Conservation (phyloP, 2,797 vertebrate genomes). For the Aviceda cuculoides region DNA sequence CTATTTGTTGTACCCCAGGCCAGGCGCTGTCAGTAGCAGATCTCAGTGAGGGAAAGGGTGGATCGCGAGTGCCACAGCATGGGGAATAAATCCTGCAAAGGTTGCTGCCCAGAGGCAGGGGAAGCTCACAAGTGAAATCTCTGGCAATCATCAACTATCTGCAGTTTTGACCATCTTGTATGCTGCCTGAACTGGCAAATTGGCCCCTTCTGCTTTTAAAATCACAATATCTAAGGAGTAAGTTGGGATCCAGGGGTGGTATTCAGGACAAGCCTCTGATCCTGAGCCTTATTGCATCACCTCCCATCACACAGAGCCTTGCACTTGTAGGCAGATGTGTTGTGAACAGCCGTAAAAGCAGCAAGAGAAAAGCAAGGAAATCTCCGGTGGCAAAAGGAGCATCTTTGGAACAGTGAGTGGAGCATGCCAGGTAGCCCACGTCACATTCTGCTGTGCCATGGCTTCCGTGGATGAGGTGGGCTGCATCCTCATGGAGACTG, state of each 20-base stretch:
- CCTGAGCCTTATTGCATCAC: background rate
- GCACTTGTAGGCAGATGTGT: background rate
- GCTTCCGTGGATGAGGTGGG: background rate
- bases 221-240: background rate
- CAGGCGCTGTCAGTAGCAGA: background rate
- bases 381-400: background rate
- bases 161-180: background rate
- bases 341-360: background rate
- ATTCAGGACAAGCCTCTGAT: background rate
- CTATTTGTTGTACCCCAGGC: background rate
- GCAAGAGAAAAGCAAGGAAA: background rate
- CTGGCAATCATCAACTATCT: background rate
- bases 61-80: background rate
- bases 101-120: background rate
- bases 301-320: background rate
- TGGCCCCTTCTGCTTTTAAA: background rate
- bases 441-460: background rate
- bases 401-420: background rate
- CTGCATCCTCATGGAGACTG: background rate
- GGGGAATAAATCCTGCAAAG: background rate
- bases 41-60: background rate
- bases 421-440: background rate
- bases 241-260: background rate
- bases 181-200: background rate
- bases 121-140: background rate